A percentile compares a stretch with the other conserved stretches of the same genome.
These are phyloP conservation scores for Plagodis dolabraria DNA, from an alignment of 2,888 invertebrate genomes.

Conservation along the genomic window DNA sequence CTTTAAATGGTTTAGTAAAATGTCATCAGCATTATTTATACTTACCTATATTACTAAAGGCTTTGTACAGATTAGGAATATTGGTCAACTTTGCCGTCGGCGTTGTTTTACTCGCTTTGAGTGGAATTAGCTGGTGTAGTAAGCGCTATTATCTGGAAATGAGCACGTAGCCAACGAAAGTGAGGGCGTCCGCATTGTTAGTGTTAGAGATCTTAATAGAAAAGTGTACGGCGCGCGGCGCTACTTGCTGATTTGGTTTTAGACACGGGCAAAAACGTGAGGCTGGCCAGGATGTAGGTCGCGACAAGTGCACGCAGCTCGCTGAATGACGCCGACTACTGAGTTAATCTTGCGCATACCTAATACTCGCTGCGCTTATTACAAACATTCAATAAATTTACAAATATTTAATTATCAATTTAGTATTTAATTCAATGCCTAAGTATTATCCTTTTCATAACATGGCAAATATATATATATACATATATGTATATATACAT, in stretches of 20 bases:
- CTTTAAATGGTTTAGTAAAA: not conserved
- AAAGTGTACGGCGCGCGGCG: conserved; percentile 45
- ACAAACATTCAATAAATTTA: no score
- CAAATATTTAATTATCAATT: no score
- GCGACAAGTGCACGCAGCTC: conserved; percentile 72
- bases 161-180: conserved; percentile 72
- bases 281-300: conserved; percentile 68
- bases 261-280: conserved; percentile 72
- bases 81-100: conserved; percentile 15
- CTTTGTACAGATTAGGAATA: not conserved
- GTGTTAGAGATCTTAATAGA: conserved; percentile 73
- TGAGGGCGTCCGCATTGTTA: conserved; percentile 77
- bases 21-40: not conserved
- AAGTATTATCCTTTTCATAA: no score
- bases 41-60: no score
- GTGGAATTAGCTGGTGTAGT: conserved; percentile 48
- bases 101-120: conserved; percentile 5
- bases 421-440: no score
- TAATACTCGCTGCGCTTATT: no score
- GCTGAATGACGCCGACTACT: conserved; percentile 18
- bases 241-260: conserved; percentile 38
- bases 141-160: conserved; percentile 55
- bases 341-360: no score
- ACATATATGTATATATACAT: no score
- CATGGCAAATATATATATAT: no score